Percentiles rank a stretch among this genome's conserved stretches.
These are phyloP conservation scores for Cydia fagiglandana DNA, from an alignment of 1,140 invertebrate species.

Conservation along the genomic window DNA sequence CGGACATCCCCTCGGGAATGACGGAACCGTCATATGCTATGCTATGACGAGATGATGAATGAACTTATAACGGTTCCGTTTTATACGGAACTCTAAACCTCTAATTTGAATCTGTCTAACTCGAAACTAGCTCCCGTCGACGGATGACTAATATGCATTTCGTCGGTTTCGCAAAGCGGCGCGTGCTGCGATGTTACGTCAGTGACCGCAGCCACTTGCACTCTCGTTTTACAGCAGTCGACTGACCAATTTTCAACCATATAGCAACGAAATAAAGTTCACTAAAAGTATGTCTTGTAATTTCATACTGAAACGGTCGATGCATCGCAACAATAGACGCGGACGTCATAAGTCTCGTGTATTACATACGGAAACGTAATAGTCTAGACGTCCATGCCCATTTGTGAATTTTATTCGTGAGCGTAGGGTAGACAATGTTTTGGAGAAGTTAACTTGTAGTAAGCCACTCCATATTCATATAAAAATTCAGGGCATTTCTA, in stretches of 20 bases:
- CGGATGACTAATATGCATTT: constrained; percentile 2
- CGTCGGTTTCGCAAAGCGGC: constrained; percentile 11
- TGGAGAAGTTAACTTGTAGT: no score
- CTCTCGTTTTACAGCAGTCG: neutral
- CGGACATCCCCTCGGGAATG: neutral
- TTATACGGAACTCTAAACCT: neutral
- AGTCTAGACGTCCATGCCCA: constrained; percentile 22
- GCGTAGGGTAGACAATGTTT: neutral
- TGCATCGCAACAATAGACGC: constrained; percentile 18
- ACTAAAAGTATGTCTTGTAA: neutral
- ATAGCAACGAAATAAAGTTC: neutral
- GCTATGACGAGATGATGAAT: neutral
- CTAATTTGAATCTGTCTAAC: neutral
- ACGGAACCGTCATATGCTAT: neutral
- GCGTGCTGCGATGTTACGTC: neutral
- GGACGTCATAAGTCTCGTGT: constrained; percentile 4
- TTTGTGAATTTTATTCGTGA: constrained; percentile 14
- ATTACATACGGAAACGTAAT: constrained; percentile 21
- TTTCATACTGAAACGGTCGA: neutral
- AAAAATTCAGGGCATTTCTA: neutral
- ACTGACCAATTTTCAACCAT: neutral
- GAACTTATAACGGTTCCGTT: neutral
- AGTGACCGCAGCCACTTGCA: constrained; percentile 11
- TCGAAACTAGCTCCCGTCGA: constrained; percentile 2
- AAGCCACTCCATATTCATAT: no score